Conservation (phyloP, 1,140 invertebrate species). For the Zaprionus ghesquierei region DNA sequence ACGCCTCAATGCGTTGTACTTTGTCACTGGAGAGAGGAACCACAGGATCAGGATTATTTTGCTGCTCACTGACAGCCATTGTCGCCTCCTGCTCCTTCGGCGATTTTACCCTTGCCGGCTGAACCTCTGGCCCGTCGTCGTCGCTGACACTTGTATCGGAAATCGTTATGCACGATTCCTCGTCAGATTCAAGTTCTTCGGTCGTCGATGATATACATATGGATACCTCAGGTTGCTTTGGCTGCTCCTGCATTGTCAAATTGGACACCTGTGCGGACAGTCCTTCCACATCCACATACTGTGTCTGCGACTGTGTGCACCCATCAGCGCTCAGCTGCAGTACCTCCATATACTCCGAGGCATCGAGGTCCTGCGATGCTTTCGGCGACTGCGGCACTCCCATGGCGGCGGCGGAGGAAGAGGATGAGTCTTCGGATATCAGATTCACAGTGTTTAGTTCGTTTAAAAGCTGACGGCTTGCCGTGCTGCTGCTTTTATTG, state of each 20-base stretch:
- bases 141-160: slow-evolving; percentile 60
- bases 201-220: slow-evolving; percentile 71
- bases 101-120: neutral
- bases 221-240: slow-evolving; percentile 20
- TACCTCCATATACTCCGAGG: slow-evolving; percentile 67
- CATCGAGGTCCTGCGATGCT: slow-evolving; percentile 8
- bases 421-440: slow-evolving; percentile 11
- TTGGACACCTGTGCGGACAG: slow-evolving; percentile 50
- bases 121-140: slow-evolving; percentile 6
- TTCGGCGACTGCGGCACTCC: slow-evolving; percentile 3
- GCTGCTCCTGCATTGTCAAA: slow-evolving; percentile 39
- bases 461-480: slow-evolving; percentile 41
- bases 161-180: slow-evolving; percentile 61
- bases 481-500: neutral
- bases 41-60: too few relatives aligned
- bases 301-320: slow-evolving; percentile 36
- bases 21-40: slow-evolving; percentile 44
- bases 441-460: neutral
- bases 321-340: slow-evolving; percentile 60
- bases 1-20: slow-evolving; percentile 62
- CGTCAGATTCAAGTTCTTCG: slow-evolving; percentile 42
- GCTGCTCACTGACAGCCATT: slow-evolving; percentile 45
- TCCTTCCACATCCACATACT: slow-evolving; percentile 31
- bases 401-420: neutral
- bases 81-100: slow-evolving; percentile 18